Percentiles rank a stretch among this genome's conserved stretches.
These are phyloP conservation scores for Eonycteris spelaea DNA, from an alignment of 2,113 vertebrate species.

Conservation along the genomic window DNA sequence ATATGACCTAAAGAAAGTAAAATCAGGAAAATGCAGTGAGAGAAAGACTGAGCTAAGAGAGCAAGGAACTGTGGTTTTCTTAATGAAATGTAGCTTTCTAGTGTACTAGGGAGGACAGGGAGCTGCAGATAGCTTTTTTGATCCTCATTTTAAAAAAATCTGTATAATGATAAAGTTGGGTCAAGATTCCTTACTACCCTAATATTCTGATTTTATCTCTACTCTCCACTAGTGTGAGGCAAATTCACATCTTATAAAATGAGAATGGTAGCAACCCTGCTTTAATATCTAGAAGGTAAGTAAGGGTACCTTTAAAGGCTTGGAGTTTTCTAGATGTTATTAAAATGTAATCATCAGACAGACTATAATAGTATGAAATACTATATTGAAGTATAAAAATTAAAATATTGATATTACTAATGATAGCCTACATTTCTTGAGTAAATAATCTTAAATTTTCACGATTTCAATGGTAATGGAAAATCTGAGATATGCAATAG, in stretches of 20 bases:
- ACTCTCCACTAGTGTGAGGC: too few relatives aligned
- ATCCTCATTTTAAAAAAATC: too few relatives aligned
- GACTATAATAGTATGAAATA: neutral
- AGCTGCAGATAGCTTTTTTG: neutral
- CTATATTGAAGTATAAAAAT: neutral
- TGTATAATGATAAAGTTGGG: neutral
- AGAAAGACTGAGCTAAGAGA: too few relatives aligned
- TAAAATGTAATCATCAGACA: neutral
- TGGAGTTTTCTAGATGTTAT: neutral
- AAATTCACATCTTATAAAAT: neutral
- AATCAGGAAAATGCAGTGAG: neutral
- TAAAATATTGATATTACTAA: neutral
- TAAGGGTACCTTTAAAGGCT: neutral
- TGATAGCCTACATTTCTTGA: neutral
- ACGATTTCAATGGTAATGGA: neutral
- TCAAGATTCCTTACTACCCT: neutral
- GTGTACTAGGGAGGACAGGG: neutral
- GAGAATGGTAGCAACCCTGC: neutral
- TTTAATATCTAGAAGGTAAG: neutral
- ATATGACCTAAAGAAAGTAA: conserved; percentile 1
- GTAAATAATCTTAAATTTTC: neutral
- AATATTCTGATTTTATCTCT: neutral
- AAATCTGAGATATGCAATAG: neutral
- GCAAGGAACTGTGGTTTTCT: too few relatives aligned
- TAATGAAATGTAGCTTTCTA: neutral